Base-by-base conservation (phyloP, 2,888 invertebrate species). In the Aethes cnicana region DNA sequence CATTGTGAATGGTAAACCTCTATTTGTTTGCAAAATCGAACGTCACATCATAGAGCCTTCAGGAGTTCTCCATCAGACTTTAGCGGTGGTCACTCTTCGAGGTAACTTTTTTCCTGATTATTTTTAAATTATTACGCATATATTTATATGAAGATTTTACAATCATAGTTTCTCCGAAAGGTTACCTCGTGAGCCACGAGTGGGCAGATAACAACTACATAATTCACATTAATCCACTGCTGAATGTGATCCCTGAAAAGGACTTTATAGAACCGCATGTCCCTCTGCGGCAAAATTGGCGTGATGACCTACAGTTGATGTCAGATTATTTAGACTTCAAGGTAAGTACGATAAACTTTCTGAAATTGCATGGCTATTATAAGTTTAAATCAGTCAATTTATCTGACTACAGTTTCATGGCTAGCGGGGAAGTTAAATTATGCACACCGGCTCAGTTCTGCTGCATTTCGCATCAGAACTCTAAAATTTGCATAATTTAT, bases 281-380 rank as follows among this genome's bases (percentile, higher is more conserved):
- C 3, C 86, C 90, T 1, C 65, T 91, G 8, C 81, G 87, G 26
- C 80, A 90, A 47, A 74, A 67, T 14, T 93, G 93, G 93, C 79
- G 88, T 14, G 80, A 89, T 26, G 92, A 93, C 68, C 75, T 93
- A 54, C 91, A 93, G 68, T 67, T 93, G 42, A 74, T 92, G 18
- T 92, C 93, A 0, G 90, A 91, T 69, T 93, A 91, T 73, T 74
- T 93, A 53, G 92, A 93, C 58, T 88, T 82, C 62, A 93, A 93
- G 88, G 93, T n/a, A n/a, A n/a, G n/a, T 92, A 77, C 20, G 25
- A 28, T 35, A 2, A 16, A 20, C 25, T 26, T 26, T 9, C 21
- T 32, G 4, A 14, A 49, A 28, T 49, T 20, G 8, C 14, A 26
- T 35, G 20, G 20, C 35, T 26, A 26, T 35, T 28, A 41, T 4